Percentiles rank a stretch among this genome's conserved stretches.
Conservation (phyloP, 1,140 invertebrate genomes). For the Anagrus nilaparvatae region DNA sequence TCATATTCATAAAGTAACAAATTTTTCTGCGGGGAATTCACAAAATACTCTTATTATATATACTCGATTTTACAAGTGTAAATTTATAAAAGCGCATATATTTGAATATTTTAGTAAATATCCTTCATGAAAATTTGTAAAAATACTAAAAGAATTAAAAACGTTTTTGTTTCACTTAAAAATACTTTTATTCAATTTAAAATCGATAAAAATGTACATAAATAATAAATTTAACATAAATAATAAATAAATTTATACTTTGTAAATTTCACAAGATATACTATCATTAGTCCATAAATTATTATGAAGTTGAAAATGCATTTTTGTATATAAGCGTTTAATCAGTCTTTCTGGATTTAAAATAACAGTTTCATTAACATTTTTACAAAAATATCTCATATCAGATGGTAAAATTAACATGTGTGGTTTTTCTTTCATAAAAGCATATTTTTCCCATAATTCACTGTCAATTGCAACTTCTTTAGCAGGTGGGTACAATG, state of each 20-base stretch:
- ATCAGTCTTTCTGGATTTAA: constrained; percentile 75
- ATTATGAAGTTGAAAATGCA: constrained; percentile 35
- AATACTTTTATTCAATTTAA: too few species aligned
- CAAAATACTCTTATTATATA: too few species aligned
- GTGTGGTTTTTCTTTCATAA: constrained; percentile 63
- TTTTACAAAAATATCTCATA: constrained; percentile 72
- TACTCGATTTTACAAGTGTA: too few species aligned
- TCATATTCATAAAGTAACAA: too few species aligned
- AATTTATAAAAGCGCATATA: too few species aligned
- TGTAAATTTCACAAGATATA: constrained; percentile 34
- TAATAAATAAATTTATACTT: constrained; percentile 26
- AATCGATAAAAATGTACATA: too few species aligned
- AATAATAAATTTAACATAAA: constrained; percentile 10
- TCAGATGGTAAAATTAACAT: constrained; percentile 76
- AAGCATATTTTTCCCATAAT: constrained; percentile 55
- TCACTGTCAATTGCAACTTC: constrained; percentile 58
- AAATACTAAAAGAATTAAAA: too few species aligned
- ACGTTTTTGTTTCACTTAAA: too few species aligned
- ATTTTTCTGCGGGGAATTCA: too few species aligned
- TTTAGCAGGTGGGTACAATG: constrained; percentile 62
- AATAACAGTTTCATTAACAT: constrained; percentile 63
- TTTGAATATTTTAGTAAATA: too few species aligned
- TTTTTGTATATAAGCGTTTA: constrained; percentile 54
- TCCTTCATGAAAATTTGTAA: too few species aligned
- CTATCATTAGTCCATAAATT: constrained; percentile 27